A percentile compares a stretch with the other conserved stretches of the same genome.
These are phyloP conservation scores for Liasis olivaceus DNA, from an alignment of 2,797 vertebrate genomes.

Conservation along the genomic window DNA sequence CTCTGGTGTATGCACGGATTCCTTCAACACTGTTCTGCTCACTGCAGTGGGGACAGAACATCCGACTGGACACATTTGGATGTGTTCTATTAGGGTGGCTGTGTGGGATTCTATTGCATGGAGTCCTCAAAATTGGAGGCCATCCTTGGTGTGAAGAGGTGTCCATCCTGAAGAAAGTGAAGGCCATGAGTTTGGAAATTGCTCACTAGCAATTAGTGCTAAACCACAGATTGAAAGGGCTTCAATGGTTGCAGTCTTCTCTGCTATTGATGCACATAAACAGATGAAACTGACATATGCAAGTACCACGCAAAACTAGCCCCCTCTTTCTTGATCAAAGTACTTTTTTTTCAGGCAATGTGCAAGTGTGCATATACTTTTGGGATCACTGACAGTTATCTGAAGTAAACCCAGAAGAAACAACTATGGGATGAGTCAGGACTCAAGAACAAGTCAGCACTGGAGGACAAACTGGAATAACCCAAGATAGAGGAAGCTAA, in stretches of 20 bases:
- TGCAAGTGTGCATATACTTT: neutral
- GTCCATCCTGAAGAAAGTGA: neutral
- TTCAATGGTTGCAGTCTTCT: neutral
- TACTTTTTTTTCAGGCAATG: neutral
- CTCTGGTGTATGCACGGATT: neutral
- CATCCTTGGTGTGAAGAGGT: neutral
- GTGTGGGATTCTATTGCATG: neutral
- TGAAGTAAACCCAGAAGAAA: neutral
- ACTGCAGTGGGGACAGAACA: neutral
- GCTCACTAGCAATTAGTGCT: neutral
- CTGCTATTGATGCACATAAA: neutral
- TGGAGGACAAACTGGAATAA: neutral
- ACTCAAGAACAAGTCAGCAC: neutral
- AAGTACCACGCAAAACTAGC: neutral
- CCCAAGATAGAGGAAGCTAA: neutral
- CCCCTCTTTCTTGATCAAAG: neutral
- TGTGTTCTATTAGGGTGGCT: neutral
- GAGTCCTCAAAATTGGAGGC: neutral
- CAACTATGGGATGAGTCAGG: neutral
- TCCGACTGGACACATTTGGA: neutral
- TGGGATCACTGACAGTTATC: neutral
- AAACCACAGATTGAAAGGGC: neutral
- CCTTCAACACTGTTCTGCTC: neutral
- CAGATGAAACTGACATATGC: neutral
- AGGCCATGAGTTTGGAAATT: neutral